Base-by-base conservation (phyloP, 2,888 invertebrate genomes). In the Volucella inflata region DNA sequence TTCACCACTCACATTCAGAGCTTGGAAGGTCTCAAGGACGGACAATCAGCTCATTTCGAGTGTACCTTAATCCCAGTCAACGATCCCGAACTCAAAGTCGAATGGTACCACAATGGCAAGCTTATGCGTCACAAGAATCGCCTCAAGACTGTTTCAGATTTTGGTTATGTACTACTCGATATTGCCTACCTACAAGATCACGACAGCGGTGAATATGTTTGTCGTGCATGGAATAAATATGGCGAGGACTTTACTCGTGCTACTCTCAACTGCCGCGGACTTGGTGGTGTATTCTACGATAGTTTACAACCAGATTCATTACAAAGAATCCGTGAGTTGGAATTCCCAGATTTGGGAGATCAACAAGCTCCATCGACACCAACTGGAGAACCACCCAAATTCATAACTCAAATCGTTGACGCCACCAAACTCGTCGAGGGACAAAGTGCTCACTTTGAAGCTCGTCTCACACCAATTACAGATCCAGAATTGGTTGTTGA, bases 41-140 rank as follows among this genome's bases (percentile, higher is more conserved):
- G 98, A 2, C 97, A 98, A 91, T 96, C 97, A 0, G 98, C 97
- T 84, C 98, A 98, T 93, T 98, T 98, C 91, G 98, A 99, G 93
- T 98, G 98, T 90, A 98, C 97, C 2, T 94, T 99, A 60, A 95
- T 97, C 16, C 99, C 99, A 2, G 96, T 98, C 8, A 98, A 98
- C 87, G 99, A 99, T 92, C 98, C 98, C 2, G 95, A 97, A 53
- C 95, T 99, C 93, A 96, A 96, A 90, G 97, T 98, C 30, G 98
- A 99, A 93, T 99, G 99, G 99, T 98, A 97, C 93, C 97, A 97
- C 90, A 98, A 99, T 91, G 98, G 97, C 6, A 94, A 97, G 89
- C 97, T 97, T 0, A 92, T 99, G 88, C 94, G 97, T 76, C 97
- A 98, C 90, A 97, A 97, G 2, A 96, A 96, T 21, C 94, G 98